Percentiles rank a stretch among this genome's conserved stretches.
Evolutionary conservation across 2,888 invertebrate species (phyloP).

Genomic region (Trachelus iudaicus): DNA sequence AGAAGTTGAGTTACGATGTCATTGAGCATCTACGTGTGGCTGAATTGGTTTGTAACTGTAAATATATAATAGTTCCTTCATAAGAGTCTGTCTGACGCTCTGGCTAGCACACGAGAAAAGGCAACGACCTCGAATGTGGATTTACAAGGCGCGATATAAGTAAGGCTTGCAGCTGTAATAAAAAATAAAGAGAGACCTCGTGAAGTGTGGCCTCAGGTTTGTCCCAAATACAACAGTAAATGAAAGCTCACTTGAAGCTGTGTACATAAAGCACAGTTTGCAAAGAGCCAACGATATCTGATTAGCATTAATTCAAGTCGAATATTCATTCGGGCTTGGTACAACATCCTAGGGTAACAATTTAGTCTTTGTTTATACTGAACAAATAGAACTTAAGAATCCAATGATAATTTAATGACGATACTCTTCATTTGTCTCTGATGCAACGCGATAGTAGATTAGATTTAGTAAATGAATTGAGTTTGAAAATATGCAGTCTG

Average conservation of each 20-base stretch:
- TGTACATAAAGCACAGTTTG: neutral
- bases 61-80: conserved; percentile 31
- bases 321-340: neutral
- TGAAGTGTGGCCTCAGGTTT: conserved; percentile 19
- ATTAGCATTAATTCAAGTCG: neutral
- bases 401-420: neutral
- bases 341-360: neutral
- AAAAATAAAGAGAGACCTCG: conserved; percentile 14
- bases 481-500: neutral
- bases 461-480: neutral
- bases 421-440: neutral
- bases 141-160: conserved; percentile 44
- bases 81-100: conserved; percentile 40
- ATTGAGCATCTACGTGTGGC: conserved; percentile 8
- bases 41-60: conserved; percentile 36
- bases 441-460: neutral
- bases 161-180: conserved; percentile 11
- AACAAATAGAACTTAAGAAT: neutral
- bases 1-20: neutral
- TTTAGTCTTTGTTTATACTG: neutral
- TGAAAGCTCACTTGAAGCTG: neutral
- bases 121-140: conserved; percentile 51
- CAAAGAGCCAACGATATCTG: neutral
- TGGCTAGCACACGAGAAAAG: conserved; percentile 42
- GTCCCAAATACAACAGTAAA: conserved; percentile 16